Percentiles rank a stretch among this genome's conserved stretches.
These are phyloP conservation scores for Hozukius guyotensis DNA, from an alignment of 2,797 vertebrate genomes.

Conservation along the genomic window DNA sequence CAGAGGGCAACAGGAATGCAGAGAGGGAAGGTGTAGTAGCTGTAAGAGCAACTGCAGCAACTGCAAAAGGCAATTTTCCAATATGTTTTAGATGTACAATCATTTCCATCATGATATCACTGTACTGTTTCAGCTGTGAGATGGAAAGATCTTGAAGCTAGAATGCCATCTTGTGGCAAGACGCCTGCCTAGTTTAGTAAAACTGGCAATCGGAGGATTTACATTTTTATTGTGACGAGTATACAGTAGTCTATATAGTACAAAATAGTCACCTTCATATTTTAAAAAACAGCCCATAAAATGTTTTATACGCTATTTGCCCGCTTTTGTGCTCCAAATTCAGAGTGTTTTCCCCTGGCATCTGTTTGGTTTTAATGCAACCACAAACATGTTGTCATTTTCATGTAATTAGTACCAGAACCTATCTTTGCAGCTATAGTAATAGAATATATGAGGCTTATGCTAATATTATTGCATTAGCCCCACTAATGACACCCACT, in stretches of 20 bases:
- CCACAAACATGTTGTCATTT: constrained; percentile 36
- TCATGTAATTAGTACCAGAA: constrained; percentile 45
- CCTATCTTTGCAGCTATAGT: constrained; percentile 15
- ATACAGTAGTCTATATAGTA: not conserved
- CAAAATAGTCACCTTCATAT: not conserved
- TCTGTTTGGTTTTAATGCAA: constrained; percentile 19
- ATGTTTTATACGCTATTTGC: not conserved
- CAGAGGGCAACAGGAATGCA: constrained; percentile 44
- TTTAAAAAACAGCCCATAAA: not conserved
- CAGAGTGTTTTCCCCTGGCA: not conserved
- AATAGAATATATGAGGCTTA: constrained; percentile 47
- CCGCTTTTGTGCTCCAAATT: not conserved
- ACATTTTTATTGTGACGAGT: not conserved
- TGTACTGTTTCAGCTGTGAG: not conserved
- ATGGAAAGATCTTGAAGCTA: constrained; percentile 20
- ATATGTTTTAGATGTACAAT: not conserved
- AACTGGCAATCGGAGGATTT: not conserved
- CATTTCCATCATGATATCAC: not conserved
- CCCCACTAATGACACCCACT: constrained; percentile 54
- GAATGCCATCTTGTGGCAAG: constrained; percentile 73
- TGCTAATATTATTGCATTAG: constrained; percentile 65
- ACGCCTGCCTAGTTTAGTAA: not conserved
- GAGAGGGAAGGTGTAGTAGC: not conserved
- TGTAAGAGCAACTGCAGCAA: not conserved
- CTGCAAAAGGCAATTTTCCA: not conserved